phyloP scores from a whole-genome alignment of 2,113 vertebrate species.

The Psittacus erithacus region DNA sequence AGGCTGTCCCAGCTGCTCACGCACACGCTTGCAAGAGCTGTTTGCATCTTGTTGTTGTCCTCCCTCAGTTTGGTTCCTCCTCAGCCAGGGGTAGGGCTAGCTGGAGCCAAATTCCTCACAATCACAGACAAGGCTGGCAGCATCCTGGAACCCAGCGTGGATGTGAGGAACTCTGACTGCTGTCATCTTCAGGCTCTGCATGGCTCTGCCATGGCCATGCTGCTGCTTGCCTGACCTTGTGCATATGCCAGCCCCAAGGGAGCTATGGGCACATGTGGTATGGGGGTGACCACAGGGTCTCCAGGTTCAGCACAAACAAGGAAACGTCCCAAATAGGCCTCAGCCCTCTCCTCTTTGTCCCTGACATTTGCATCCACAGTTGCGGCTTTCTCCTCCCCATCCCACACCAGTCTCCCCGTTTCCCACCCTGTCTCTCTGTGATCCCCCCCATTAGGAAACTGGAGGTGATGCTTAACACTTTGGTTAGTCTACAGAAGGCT shows the following conservation, averaged over 20 bases:
- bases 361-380: neutral
- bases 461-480: neutral
- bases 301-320: neutral
- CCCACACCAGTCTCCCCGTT: neutral
- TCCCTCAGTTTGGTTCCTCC: neutral
- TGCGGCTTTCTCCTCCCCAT: neutral
- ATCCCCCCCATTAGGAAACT: neutral
- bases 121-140: constrained; percentile 55
- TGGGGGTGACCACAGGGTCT: neutral
- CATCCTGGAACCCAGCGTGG: constrained; percentile 19
- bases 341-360: neutral
- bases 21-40: neutral
- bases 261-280: neutral
- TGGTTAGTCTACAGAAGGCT: neutral
- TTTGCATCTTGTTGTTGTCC: neutral
- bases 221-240: neutral
- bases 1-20: fast-evolving
- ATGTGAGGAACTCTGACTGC: neutral
- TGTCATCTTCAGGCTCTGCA: neutral
- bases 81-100: neutral
- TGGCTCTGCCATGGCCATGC: neutral
- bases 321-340: neutral
- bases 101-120: constrained; percentile 49
- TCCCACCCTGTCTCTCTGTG: neutral
- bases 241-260: neutral